Evolutionary conservation across 2,888 invertebrate species (phyloP).

Genomic region (Drosophila siamana): DNA sequence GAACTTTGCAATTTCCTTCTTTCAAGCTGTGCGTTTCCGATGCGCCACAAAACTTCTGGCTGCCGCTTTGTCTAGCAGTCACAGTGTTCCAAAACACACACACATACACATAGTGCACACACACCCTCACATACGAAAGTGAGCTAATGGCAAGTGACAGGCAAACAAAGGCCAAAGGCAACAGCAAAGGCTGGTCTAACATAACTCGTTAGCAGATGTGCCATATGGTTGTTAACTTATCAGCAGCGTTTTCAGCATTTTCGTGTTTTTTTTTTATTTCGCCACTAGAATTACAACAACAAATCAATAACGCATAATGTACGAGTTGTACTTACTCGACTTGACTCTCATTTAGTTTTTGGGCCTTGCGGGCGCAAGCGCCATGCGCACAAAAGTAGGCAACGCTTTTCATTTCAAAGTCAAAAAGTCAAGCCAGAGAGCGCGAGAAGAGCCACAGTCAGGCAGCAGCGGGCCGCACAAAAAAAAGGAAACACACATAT

Average conservation of each 20-base stretch:
- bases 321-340: slow-evolving; percentile 9
- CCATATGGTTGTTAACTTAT: slow-evolving; percentile 61
- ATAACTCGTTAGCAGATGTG: slow-evolving; percentile 62
- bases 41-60: slow-evolving; percentile 57
- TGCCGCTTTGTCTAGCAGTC: slow-evolving; percentile 49
- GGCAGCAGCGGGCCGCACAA: slow-evolving; percentile 27
- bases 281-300: slow-evolving; percentile 46
- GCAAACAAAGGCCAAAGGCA: slow-evolving; percentile 60
- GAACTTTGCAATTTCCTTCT: slow-evolving; percentile 76
- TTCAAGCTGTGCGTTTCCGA: slow-evolving; percentile 71
- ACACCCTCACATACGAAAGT: slow-evolving; percentile 28
- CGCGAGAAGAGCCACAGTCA: slow-evolving; percentile 3
- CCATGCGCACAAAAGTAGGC: slow-evolving; percentile 69
- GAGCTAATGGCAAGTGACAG: slow-evolving; percentile 67
- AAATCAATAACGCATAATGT: slow-evolving; percentile 67
- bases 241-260: slow-evolving; percentile 17
- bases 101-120: slow-evolving; percentile 9
- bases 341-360: slow-evolving; percentile 23
- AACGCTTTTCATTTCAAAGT: slow-evolving; percentile 74
- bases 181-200: slow-evolving; percentile 26
- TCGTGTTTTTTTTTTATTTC: not conserved
- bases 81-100: slow-evolving; percentile 4
- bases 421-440: slow-evolving; percentile 69
- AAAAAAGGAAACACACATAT: slow-evolving; percentile 34
- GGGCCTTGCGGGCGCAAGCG: slow-evolving; percentile 57